These are phyloP conservation scores for Gryon sp. DNA, from an alignment of 1,140 invertebrate genomes.

Conservation along the genomic window DNA sequence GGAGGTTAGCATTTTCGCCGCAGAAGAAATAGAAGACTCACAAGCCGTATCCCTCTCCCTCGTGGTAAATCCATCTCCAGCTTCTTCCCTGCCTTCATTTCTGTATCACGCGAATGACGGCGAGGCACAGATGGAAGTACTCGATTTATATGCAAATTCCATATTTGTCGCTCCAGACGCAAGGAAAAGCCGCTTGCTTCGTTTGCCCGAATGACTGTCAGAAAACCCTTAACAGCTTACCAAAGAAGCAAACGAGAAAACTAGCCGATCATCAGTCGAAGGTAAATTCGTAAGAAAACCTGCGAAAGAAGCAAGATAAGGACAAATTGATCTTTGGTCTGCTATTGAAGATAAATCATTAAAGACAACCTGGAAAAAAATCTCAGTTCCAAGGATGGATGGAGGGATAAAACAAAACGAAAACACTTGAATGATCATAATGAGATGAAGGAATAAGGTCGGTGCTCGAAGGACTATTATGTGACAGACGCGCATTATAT, in stretches of 20 bases:
- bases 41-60: conserved; percentile 38
- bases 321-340: conserved; percentile 33
- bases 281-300: too few relatives aligned
- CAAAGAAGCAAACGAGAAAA: conserved; percentile 13
- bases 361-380: conserved; percentile 22
- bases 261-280: conserved; percentile 43
- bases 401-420: conserved; percentile 22
- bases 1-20: conserved; percentile 77
- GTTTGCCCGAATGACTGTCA: conserved; percentile 57
- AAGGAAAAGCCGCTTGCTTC: conserved; percentile 65
- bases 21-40: conserved; percentile 70
- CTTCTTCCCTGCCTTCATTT: conserved; percentile 74
- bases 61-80: conserved; percentile 41
- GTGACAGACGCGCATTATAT: conserved; percentile 61
- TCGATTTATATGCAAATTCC: conserved; percentile 86
- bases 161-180: conserved; percentile 82
- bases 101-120: conserved; percentile 77
- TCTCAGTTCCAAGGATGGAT: conserved; percentile 12
- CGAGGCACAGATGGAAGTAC: conserved; percentile 83
- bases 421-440: conserved; percentile 18
- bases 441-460: conserved; percentile 28
- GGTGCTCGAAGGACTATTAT: conserved; percentile 63
- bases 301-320: conserved; percentile 13
- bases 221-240: conserved; percentile 33
- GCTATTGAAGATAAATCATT: conserved; percentile 40